A percentile compares a stretch with the other conserved stretches of the same genome.
Evolutionary conservation across 1,140 invertebrate genomes (phyloP).

Genomic region (Caenorhabditis briggsae): DNA sequence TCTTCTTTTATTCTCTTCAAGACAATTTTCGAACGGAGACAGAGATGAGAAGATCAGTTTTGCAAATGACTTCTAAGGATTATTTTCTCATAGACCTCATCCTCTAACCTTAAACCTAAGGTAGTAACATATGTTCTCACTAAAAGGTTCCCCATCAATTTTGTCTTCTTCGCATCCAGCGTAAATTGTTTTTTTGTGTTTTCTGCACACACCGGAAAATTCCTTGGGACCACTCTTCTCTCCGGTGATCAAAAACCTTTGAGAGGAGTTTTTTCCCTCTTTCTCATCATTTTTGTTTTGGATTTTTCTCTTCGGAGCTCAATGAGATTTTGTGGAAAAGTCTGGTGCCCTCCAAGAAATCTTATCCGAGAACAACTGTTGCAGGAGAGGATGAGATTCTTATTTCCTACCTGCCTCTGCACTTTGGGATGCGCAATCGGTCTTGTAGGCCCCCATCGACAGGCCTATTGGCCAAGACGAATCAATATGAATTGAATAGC

Average conservation of each 20-base stretch:
- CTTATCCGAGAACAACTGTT: not conserved
- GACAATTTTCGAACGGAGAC: not conserved
- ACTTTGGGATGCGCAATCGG: not conserved
- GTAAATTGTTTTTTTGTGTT: constrained; percentile 5
- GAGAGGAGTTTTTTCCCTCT: not conserved
- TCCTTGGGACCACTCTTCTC: constrained; percentile 4
- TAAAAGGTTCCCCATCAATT: not conserved
- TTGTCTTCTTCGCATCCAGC: not conserved
- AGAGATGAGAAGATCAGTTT: constrained; percentile 26
- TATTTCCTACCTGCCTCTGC: not conserved
- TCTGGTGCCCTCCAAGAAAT: not conserved
- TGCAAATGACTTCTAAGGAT: too few species aligned
- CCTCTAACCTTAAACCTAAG: not conserved
- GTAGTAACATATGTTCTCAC: not conserved
- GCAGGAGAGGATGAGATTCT: too few species aligned
- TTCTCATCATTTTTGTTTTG: constrained; percentile 27
- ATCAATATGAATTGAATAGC: not conserved
- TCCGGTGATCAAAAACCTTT: constrained; percentile 1
- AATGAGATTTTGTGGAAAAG: not conserved
- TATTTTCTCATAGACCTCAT: too few species aligned
- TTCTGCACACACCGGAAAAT: not conserved
- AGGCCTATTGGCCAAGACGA: not conserved
- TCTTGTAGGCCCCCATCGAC: not conserved
- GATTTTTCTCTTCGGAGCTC: not conserved
- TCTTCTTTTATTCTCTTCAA: not conserved